Evolutionary conservation across 2,797 vertebrate species (phyloP).

Genomic region (Cuniculus paca): DNA sequence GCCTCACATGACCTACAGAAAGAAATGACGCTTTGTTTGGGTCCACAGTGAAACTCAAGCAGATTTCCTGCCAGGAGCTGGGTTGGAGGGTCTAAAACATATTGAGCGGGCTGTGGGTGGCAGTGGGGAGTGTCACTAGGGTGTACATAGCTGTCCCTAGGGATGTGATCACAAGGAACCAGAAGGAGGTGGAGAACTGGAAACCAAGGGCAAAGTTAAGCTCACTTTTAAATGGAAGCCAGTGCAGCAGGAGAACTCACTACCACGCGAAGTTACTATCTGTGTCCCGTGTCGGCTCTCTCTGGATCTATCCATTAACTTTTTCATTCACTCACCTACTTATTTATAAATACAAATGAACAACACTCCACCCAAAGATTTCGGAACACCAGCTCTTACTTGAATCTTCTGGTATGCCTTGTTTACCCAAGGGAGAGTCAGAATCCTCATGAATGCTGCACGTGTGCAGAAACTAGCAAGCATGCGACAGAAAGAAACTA

Average conservation of each 20-base stretch:
- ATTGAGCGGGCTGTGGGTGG: fast-evolving
- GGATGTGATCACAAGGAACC: neutral
- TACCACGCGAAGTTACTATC: neutral
- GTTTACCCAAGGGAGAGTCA: neutral
- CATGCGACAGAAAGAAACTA: neutral
- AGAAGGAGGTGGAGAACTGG: neutral
- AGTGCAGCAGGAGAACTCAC: neutral
- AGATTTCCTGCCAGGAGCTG: neutral
- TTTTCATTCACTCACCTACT: neutral
- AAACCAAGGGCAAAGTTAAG: neutral
- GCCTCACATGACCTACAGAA: neutral
- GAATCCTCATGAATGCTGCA: neutral
- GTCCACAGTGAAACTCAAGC: too few relatives aligned
- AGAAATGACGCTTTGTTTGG: neutral
- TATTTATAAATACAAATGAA: neutral
- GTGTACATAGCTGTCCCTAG: fast-evolving
- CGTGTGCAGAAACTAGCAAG: neutral
- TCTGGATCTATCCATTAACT: neutral
- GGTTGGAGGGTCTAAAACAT: too few relatives aligned
- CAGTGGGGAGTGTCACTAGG: neutral
- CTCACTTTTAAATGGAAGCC: neutral
- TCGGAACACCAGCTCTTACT: neutral
- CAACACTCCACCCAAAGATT: neutral
- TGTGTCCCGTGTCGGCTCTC: fast-evolving
- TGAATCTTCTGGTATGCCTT: neutral